These are phyloP conservation scores for Adoxophyes honmai DNA, from an alignment of 1,140 invertebrate genomes.

Conservation along the genomic window DNA sequence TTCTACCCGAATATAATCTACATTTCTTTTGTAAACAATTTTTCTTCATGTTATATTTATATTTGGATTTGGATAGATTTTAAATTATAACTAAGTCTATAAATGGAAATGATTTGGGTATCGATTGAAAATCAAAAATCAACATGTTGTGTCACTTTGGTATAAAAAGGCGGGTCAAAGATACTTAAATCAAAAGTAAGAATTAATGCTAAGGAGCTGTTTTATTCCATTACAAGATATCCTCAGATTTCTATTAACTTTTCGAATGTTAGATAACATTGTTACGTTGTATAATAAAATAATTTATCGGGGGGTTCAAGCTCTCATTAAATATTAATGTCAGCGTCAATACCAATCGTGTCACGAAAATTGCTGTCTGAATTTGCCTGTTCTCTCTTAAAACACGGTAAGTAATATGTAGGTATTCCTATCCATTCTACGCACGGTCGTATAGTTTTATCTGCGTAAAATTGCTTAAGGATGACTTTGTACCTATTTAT, in stretches of 20 bases:
- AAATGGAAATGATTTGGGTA: background rate
- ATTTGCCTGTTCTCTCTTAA: too few relatives aligned
- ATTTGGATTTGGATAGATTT: background rate
- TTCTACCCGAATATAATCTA: background rate
- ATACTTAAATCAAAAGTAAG: background rate
- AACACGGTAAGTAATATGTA: background rate
- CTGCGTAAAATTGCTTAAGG: too few relatives aligned
- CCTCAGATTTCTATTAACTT: conserved; percentile 2
- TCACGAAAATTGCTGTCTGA: too few relatives aligned
- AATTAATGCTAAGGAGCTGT: background rate
- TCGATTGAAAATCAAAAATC: background rate
- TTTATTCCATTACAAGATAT: conserved; percentile 12
- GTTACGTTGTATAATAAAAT: conserved; percentile 3
- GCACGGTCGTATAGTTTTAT: too few relatives aligned
- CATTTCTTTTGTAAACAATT: background rate
- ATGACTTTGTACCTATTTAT: too few relatives aligned
- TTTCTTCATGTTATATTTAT: background rate
- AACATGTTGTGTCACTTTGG: background rate
- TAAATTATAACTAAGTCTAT: background rate
- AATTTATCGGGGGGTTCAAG: conserved; percentile 7
- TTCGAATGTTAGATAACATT: background rate
- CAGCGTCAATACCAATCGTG: too few relatives aligned
- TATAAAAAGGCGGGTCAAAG: background rate
- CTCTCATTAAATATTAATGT: background rate
- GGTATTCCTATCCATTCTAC: too few relatives aligned